phyloP scores from a whole-genome alignment of 2,888 invertebrate species.

The Acanthosepion pharaonis region DNA sequence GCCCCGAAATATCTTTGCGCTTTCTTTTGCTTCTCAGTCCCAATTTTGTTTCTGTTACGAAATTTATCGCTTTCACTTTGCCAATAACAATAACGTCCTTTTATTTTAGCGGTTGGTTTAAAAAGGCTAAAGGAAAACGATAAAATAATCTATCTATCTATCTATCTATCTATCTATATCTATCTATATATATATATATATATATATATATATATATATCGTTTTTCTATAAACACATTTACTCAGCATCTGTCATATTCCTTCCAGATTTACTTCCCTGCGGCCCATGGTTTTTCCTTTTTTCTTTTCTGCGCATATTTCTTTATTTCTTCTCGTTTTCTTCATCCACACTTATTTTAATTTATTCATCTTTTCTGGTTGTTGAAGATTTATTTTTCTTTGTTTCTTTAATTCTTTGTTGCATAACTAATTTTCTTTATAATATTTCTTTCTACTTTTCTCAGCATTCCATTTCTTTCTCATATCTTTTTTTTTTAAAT shows the following conservation, averaged over 20 bases:
- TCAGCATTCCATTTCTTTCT: neutral
- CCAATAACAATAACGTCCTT: neutral
- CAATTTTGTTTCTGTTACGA: neutral
- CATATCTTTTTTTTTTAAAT: neutral
- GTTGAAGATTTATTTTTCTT: neutral
- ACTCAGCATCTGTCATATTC: no score
- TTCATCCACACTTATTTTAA: neutral
- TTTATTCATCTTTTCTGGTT: neutral
- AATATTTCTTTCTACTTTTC: neutral
- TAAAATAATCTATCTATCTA: no score
- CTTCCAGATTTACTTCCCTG: no score
- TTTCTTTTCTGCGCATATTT: no score
- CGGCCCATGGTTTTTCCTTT: no score
- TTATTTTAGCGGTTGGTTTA: neutral
- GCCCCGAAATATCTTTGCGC: neutral
- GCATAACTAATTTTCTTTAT: neutral
- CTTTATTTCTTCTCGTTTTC: neutral
- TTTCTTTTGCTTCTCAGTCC: neutral
- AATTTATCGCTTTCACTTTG: neutral
- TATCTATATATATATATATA: no score
- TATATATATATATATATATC: no score
- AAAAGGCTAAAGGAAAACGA: neutral
- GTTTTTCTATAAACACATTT: no score
- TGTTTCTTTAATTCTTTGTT: neutral
- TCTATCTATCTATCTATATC: no score